Percentiles rank a stretch among this genome's conserved stretches.
phyloP scores from a whole-genome alignment of 2,113 vertebrate genomes.

The Tetraodon nigroviridis region DNA sequence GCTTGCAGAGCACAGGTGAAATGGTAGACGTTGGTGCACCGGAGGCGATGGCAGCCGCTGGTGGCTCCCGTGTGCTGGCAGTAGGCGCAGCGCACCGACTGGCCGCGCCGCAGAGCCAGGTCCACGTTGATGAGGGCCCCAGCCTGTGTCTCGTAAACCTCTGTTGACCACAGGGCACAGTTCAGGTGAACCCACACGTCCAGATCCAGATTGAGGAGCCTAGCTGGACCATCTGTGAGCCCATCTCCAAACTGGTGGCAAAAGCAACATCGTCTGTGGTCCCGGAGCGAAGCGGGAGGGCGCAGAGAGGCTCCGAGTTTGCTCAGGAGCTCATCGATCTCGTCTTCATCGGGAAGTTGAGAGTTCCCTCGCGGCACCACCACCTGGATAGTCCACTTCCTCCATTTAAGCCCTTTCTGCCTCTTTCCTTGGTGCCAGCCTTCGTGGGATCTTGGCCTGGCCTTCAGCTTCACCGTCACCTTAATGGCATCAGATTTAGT shows the following conservation, averaged over 20 bases:
- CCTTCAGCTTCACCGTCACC: conserved; percentile 91
- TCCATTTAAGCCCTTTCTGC: conserved; percentile 92
- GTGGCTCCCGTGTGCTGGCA: conserved; percentile 94
- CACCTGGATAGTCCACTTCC: conserved; percentile 92
- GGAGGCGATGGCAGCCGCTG: conserved; percentile 91
- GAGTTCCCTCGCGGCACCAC: conserved; percentile 81
- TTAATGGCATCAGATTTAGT: conserved; percentile 86
- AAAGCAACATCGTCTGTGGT: conserved; percentile 91
- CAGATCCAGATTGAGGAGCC: conserved; percentile 93
- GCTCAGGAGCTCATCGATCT: conserved; percentile 87
- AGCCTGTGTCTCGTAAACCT: conserved; percentile 98
- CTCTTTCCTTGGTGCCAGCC: conserved; percentile 81
- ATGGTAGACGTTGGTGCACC: conserved; percentile 97
- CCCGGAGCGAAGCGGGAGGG: conserved; percentile 80
- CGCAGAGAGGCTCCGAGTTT: conserved; percentile 86
- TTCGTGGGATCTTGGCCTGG: conserved; percentile 78
- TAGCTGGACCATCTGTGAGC: conserved; percentile 87
- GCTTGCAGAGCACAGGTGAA: conserved; percentile 96
- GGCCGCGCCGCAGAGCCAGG: conserved; percentile 84
- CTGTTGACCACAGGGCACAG: conserved; percentile 96
- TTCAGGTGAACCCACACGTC: conserved; percentile 98
- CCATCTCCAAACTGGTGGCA: conserved; percentile 96
- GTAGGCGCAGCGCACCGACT: conserved; percentile 88
- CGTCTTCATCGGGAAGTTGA: conserved; percentile 84
- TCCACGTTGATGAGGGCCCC: conserved; percentile 97